These are phyloP conservation scores for Patella vulgata DNA, from an alignment of 1,140 invertebrate species.

Conservation along the genomic window DNA sequence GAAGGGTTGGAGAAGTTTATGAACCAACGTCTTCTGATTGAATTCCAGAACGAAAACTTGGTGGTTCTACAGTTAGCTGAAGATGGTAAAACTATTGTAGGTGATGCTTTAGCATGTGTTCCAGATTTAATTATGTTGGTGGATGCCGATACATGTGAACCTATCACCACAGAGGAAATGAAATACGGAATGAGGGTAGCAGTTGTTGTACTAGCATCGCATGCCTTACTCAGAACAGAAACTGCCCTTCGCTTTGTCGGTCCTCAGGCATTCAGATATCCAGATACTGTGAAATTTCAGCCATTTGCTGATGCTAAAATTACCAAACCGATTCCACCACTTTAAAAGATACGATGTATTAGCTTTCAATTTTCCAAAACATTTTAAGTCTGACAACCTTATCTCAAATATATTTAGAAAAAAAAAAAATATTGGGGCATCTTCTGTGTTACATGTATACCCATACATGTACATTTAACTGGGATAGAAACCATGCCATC, in stretches of 20 bases:
- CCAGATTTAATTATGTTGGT: constrained; percentile 59
- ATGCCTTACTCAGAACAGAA: constrained; percentile 34
- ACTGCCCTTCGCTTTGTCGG: constrained; percentile 52
- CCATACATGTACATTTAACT: no score
- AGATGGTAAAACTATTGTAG: constrained; percentile 4
- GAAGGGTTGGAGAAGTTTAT: constrained; percentile 41
- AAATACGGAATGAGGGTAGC: constrained; percentile 52
- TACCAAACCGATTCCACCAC: no score
- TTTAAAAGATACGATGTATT: no score
- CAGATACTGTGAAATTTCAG: constrained; percentile 24
- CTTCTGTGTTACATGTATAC: no score
- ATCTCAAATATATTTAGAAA: no score
- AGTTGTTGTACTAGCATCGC: constrained; percentile 46
- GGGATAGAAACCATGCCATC: no score
- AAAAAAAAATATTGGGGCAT: no score
- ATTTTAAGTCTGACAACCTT: no score
- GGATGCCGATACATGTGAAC: constrained; percentile 53
- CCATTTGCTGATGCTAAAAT: no score
- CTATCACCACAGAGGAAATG: constrained; percentile 52
- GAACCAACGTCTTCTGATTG: constrained; percentile 31
- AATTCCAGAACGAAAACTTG: constrained; percentile 62
- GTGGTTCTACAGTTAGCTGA: constrained; percentile 29
- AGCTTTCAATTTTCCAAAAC: no score
- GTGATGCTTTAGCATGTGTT: constrained; percentile 36
- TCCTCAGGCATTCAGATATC: constrained; percentile 54